Evolutionary conservation across 1,140 invertebrate species (phyloP).

Genomic region (Aleiodes sp.): DNA sequence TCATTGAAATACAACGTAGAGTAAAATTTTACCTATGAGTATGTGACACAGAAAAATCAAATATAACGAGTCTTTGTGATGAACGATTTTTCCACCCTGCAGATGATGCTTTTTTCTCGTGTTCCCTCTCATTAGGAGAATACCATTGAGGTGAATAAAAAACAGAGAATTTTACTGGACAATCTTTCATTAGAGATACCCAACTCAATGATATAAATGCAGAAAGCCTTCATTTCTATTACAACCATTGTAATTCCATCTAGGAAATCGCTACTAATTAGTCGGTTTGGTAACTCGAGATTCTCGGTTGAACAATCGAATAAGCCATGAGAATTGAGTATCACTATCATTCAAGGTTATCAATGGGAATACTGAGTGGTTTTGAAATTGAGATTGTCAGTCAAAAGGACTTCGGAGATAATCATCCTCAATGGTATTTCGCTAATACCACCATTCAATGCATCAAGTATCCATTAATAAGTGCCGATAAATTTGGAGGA

Average conservation of each 20-base stretch:
- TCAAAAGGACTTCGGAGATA: neutral
- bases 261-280: too few relatives aligned
- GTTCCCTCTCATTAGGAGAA: too few relatives aligned
- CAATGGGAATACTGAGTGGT: neutral
- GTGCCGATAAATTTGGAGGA: too few relatives aligned
- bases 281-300: neutral
- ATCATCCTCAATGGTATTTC: neutral
- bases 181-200: too few relatives aligned
- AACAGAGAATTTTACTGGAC: too few relatives aligned
- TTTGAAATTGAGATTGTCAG: neutral
- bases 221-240: too few relatives aligned
- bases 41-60: neutral
- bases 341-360: neutral
- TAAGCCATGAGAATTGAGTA: neutral
- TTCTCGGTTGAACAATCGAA: neutral
- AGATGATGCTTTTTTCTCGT: neutral
- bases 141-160: too few relatives aligned
- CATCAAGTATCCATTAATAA: too few relatives aligned
- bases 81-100: neutral
- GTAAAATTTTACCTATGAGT: neutral
- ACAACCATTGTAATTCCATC: too few relatives aligned
- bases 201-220: too few relatives aligned
- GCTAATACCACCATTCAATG: too few relatives aligned
- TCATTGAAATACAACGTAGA: slow-evolving; percentile 42
- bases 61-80: slow-evolving; percentile 9